Evolutionary conservation across 1,140 invertebrate genomes (phyloP).

Genomic region (Zaprionus capensis): DNA sequence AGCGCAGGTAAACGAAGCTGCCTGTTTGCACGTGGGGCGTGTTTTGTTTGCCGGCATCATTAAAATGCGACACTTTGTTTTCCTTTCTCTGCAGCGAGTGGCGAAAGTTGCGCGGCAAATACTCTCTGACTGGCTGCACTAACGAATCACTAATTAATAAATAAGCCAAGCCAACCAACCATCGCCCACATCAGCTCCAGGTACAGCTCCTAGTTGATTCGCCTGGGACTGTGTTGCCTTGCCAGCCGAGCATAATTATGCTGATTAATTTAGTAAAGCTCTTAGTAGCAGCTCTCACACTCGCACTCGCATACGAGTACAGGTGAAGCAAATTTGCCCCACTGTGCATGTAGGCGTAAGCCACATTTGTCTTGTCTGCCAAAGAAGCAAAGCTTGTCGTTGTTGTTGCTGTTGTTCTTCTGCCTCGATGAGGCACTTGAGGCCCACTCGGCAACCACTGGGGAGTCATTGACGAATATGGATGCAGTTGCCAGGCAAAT

Average conservation of each 20-base stretch:
- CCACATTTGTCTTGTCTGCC: constrained; percentile 42
- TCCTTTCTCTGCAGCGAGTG: constrained; percentile 16
- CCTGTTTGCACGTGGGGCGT: constrained; percentile 50
- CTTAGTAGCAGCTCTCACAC: constrained; percentile 12
- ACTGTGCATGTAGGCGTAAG: constrained; percentile 23
- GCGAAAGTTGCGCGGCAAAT: constrained; percentile 35
- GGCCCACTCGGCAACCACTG: constrained; percentile 10
- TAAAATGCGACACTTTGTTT: constrained; percentile 71
- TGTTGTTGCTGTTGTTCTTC: neutral
- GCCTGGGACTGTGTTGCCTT: constrained; percentile 40
- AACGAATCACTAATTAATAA: constrained; percentile 78
- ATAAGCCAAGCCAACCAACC: constrained; percentile 45
- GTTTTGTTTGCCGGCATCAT: constrained; percentile 57
- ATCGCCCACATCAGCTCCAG: neutral
- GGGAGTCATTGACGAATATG: neutral
- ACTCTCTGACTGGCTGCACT: constrained; percentile 43
- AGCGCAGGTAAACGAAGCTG: constrained; percentile 64
- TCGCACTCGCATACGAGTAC: constrained; percentile 11
- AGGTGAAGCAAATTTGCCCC: constrained; percentile 27
- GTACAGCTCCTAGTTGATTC: neutral
- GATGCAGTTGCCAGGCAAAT: constrained; percentile 17
- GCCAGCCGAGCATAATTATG: constrained; percentile 67
- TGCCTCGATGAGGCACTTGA: constrained; percentile 29
- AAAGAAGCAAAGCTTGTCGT: constrained; percentile 16
- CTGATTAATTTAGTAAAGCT: constrained; percentile 72